Evolutionary conservation across 92 coral and sea anemone genomes (phyloP).

Genomic region (Virgularia gustaviana): DNA sequence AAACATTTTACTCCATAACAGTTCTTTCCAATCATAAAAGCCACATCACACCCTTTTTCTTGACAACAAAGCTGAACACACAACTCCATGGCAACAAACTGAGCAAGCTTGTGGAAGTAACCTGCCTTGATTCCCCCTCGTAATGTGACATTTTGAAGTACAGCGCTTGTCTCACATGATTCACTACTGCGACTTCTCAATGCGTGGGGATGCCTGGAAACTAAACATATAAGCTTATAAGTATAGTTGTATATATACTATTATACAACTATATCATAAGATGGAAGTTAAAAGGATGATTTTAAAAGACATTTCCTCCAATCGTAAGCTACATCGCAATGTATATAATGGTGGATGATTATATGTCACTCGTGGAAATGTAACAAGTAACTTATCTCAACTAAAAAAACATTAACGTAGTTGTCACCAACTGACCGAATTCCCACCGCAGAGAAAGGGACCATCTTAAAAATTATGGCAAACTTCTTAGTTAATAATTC

Average conservation of each 20-base stretch:
- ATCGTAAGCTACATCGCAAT: too few relatives aligned
- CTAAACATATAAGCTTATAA: too few relatives aligned
- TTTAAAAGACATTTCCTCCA: too few relatives aligned
- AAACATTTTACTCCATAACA: conserved; percentile 97
- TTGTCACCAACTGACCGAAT: too few relatives aligned
- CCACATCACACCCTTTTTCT: conserved; percentile 97
- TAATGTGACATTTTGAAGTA: conserved; percentile 85
- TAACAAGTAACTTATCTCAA: too few relatives aligned
- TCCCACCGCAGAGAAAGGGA: too few relatives aligned
- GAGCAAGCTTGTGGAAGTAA: conserved; percentile 85
- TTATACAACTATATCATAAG: background rate
- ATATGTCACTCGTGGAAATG: too few relatives aligned
- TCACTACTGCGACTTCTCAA: conserved; percentile 41
- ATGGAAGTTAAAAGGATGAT: too few relatives aligned
- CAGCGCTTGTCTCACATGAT: conserved; percentile 83
- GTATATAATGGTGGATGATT: too few relatives aligned
- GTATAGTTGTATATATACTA: background rate
- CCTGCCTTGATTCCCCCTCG: conserved; percentile 98
- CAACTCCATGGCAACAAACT: conserved; percentile 96
- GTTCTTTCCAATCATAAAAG: conserved; percentile 88
- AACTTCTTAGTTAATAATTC: too few relatives aligned
- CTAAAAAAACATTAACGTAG: too few relatives aligned
- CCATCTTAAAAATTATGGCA: too few relatives aligned
- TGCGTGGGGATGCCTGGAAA: background rate
- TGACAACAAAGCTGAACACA: conserved; percentile 93